Base-by-base conservation (phyloP, 2,113 vertebrate genomes). In the Salminus brasiliensis region DNA sequence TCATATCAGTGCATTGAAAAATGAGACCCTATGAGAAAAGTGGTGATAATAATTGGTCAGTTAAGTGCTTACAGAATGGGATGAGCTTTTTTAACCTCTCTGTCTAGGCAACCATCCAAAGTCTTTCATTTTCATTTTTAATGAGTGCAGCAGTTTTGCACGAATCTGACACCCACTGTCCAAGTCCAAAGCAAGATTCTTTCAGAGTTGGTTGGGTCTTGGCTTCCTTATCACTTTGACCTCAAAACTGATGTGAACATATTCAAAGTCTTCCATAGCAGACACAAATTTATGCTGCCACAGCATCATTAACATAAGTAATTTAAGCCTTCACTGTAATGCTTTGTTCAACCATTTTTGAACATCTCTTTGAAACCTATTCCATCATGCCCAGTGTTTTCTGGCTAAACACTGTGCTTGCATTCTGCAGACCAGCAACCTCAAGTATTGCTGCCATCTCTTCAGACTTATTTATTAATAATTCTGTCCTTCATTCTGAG, bases 1-100 rank as follows among this genome's bases (percentile, higher is more conserved):
- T 92, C 88, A 89, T 90, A 93, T 94, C 93, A 93, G 89, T 93
- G 89, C 89, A 89, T 89, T 92, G 92, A 93, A 81, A 93, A 93
- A 93, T 94, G 93, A 90, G 89, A 85, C 88, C 90, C 65, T 43
- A 88, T 91, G 87, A 92, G 92, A 91, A 88, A 88, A 84, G 74
- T 91, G 88, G 86, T 88, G 88, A 83, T 90, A 91, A 91, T 94
- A 93, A 94, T 92, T 93, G 91, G 91, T 93, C 89, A 92, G 89
- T 94, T 93, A 93, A 78, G 88, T 93, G 92, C 87, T 92, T 92
- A 84, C 87, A 89, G 85, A 91, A 70, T 45, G 52, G 47, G 76
- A 75, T 36, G 27, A 27, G 63, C 36, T 69, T 81, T 60, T 34
- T 66, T 53, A 69, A 73, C 45, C 43, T 55, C 30, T 16, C 27